phyloP scores from a whole-genome alignment of 2,888 invertebrate genomes.

The Erannis defoliaria region DNA sequence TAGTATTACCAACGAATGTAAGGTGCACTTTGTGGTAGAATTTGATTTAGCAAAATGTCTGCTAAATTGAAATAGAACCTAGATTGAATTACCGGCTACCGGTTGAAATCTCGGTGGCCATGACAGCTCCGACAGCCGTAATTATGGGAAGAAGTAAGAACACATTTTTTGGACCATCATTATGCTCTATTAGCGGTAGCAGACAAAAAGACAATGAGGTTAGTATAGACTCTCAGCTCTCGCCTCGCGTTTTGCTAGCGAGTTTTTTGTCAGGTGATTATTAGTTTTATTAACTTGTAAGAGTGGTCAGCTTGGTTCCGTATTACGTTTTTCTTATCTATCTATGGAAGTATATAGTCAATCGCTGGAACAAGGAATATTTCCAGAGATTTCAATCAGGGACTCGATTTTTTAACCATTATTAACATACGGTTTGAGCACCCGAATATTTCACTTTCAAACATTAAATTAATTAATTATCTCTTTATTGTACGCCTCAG shows the following conservation, averaged over 20 bases:
- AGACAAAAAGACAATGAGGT: slow-evolving; percentile 64
- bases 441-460: too few relatives aligned
- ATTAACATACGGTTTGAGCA: too few relatives aligned
- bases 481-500: too few relatives aligned
- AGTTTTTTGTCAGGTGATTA: slow-evolving; percentile 31
- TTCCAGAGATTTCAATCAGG: too few relatives aligned
- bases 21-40: slow-evolving; percentile 32
- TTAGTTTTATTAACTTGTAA: slow-evolving; percentile 29
- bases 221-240: slow-evolving; percentile 61
- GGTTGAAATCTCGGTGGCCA: slow-evolving; percentile 40
- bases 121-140: slow-evolving; percentile 50
- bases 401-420: too few relatives aligned
- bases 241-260: slow-evolving; percentile 45
- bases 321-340: slow-evolving; percentile 1
- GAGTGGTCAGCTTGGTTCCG: slow-evolving; percentile 9
- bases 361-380: too few relatives aligned
- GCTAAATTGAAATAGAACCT: slow-evolving; percentile 44
- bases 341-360: not conserved
- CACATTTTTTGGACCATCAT: slow-evolving; percentile 67
- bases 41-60: slow-evolving; percentile 35
- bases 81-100: slow-evolving; percentile 49
- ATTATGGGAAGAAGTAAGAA: slow-evolving; percentile 59
- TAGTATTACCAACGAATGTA: not conserved
- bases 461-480: too few relatives aligned
- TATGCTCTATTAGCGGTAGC: slow-evolving; percentile 64